Evolutionary conservation across 2,888 invertebrate species (phyloP).

Genomic region (Prostheceraeus crozeri): DNA sequence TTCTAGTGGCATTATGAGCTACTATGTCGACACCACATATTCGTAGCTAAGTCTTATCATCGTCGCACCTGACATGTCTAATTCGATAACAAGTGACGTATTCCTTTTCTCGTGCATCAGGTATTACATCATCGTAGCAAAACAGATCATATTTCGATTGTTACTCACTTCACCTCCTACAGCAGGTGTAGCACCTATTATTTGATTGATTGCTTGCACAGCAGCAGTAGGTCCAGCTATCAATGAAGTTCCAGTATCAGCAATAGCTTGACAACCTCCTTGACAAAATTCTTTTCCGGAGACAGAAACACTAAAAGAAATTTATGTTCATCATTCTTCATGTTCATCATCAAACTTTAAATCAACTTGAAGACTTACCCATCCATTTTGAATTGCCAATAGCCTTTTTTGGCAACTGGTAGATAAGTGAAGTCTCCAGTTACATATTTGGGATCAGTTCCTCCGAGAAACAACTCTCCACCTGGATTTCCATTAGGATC

Average conservation of each 20-base stretch:
- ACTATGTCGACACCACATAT: too few relatives aligned
- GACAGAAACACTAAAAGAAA: neutral
- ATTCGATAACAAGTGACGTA: too few relatives aligned
- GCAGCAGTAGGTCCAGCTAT: constrained; percentile 77
- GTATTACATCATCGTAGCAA: too few relatives aligned
- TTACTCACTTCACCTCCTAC: neutral
- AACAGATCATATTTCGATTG: neutral
- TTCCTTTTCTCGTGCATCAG: too few relatives aligned
- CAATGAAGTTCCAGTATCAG: constrained; percentile 68
- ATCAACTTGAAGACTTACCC: constrained; percentile 48
- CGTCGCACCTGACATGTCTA: too few relatives aligned
- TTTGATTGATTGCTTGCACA: constrained; percentile 70
- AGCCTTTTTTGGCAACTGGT: constrained; percentile 73
- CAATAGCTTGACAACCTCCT: constrained; percentile 75
- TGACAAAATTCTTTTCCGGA: constrained; percentile 62
- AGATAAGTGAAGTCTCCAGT: constrained; percentile 79
- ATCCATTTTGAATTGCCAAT: constrained; percentile 96
- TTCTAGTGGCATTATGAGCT: too few relatives aligned
- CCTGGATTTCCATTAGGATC: neutral
- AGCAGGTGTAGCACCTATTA: constrained; percentile 56
- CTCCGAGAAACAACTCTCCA: constrained; percentile 62
- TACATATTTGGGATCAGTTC: constrained; percentile 83
- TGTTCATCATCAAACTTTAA: neutral
- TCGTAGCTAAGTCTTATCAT: too few relatives aligned
- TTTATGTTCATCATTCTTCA: neutral